These are phyloP conservation scores for Balaeniceps rex DNA, from an alignment of 2,113 vertebrate genomes.

Conservation along the genomic window DNA sequence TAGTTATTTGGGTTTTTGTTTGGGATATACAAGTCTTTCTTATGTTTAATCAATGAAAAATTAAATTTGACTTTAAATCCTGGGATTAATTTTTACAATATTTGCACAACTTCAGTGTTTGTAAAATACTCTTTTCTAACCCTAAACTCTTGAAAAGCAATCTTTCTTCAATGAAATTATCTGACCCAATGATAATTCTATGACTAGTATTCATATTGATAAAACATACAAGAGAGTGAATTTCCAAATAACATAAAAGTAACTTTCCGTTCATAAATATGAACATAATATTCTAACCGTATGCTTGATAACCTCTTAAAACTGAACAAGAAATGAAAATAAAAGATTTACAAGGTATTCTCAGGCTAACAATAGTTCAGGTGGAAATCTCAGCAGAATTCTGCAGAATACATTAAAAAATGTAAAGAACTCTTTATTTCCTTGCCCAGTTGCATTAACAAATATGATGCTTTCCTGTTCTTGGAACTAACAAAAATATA, in stretches of 20 bases:
- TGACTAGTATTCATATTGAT: background rate
- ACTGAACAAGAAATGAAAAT: background rate
- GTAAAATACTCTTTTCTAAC: background rate
- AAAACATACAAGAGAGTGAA: background rate
- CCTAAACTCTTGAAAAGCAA: background rate
- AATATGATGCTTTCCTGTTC: background rate
- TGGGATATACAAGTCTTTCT: background rate
- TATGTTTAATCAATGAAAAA: background rate
- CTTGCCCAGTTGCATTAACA: background rate
- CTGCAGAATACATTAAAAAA: background rate
- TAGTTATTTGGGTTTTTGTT: background rate
- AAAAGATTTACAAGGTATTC: background rate
- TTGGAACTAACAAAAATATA: background rate
- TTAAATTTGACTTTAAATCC: background rate
- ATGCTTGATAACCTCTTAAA: background rate
- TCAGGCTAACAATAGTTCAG: background rate
- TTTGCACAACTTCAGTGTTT: background rate
- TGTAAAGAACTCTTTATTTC: background rate
- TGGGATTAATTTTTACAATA: background rate
- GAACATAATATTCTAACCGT: background rate
- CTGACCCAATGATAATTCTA: background rate
- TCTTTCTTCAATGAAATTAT: background rate
- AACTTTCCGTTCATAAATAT: background rate
- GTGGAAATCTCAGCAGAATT: background rate
- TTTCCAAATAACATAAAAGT: background rate